Conservation (phyloP, 2,113 vertebrate species). For the Chaetops frenatus region DNA sequence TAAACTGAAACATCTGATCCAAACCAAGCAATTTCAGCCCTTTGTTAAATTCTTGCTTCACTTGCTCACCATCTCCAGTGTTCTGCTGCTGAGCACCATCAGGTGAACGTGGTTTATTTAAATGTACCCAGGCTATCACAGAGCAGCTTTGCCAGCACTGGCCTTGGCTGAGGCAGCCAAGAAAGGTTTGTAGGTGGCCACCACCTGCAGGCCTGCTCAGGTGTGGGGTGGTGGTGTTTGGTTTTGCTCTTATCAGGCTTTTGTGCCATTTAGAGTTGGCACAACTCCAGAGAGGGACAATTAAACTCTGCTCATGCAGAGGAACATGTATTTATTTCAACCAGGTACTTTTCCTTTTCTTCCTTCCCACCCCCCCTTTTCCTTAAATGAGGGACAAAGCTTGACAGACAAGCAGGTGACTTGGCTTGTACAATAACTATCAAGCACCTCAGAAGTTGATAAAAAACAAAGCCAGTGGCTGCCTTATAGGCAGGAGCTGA, state of each 20-base stretch:
- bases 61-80: not conserved
- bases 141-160: not conserved
- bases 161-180: not conserved
- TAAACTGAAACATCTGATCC: not conserved
- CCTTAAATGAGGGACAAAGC: not conserved
- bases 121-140: not conserved
- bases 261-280: not conserved
- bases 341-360: not conserved
- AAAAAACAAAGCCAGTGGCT: not conserved
- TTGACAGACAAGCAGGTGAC: not conserved
- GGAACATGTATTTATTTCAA: not conserved
- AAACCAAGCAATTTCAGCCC: not conserved
- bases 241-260: not conserved
- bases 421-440: not conserved
- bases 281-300: not conserved
- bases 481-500: not conserved
- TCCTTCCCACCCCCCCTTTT: not conserved
- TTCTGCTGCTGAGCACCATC: not conserved
- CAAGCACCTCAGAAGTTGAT: not conserved
- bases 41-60: not conserved
- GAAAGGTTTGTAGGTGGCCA: not conserved
- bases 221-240: not conserved
- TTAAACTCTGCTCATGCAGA: not conserved
- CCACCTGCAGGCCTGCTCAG: not conserved
- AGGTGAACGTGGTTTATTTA: not conserved